Conservation (phyloP, 1,140 invertebrate genomes). For the Lysiphlebus fabarum region DNA sequence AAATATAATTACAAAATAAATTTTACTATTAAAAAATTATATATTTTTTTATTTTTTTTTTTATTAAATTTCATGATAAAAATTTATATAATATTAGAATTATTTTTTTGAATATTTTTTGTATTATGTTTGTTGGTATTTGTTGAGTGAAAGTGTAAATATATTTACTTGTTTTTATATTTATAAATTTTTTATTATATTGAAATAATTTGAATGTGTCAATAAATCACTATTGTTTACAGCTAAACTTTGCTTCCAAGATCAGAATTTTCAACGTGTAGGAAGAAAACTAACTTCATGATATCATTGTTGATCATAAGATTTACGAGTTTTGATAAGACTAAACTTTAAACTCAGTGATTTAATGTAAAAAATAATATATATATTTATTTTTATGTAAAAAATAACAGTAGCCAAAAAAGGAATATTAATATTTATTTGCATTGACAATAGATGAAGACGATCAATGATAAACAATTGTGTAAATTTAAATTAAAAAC, state of each 20-base stretch:
- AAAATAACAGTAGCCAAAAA: constrained; percentile 6
- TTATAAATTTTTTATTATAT: not conserved
- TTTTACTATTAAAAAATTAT: no score
- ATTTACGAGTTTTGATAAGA: constrained; percentile 42
- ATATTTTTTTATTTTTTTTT: no score
- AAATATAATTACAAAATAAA: not conserved
- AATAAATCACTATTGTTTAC: constrained; percentile 33
- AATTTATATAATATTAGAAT: not conserved
- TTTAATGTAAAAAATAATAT: no score
- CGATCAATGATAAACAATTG: no score
- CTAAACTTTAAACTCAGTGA: no score
- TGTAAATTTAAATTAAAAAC: no score
- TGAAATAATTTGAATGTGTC: constrained; percentile 31
- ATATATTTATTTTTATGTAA: not conserved
- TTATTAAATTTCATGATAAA: no score
- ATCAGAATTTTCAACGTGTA: constrained; percentile 30
- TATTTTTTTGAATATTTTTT: not conserved
- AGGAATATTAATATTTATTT: not conserved
- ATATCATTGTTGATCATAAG: constrained; percentile 34
- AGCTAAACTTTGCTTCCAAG: constrained; percentile 14
- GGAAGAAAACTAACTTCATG: constrained; percentile 27
- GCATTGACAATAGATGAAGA: no score
- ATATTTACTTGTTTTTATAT: not conserved
- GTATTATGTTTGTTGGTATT: not conserved
- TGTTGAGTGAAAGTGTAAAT: constrained; percentile 33